Percentiles rank a stretch among this genome's conserved stretches.
These are phyloP conservation scores for Arenaria interpres DNA, from an alignment of 2,113 vertebrate genomes.

Conservation along the genomic window DNA sequence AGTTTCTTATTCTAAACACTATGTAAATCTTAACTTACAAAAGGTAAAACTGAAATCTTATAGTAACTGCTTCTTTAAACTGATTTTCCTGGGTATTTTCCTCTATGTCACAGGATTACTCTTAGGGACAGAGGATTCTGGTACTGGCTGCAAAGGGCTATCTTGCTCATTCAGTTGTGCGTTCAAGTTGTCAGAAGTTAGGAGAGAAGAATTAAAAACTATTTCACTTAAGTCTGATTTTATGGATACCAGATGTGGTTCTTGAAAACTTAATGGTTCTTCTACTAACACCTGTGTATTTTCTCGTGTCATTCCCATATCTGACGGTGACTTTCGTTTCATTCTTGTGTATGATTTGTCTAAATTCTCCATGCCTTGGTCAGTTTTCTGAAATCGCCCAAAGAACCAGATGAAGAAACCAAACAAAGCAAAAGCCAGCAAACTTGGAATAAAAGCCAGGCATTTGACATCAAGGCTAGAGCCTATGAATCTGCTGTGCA, in stretches of 20 bases:
- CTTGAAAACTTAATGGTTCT: conserved; percentile 79
- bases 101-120: conserved; percentile 68
- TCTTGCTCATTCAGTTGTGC: conserved; percentile 73
- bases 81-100: conserved; percentile 18
- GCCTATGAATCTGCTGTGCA: conserved; percentile 91
- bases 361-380: conserved; percentile 89
- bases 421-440: conserved; percentile 92
- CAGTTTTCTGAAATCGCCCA: conserved; percentile 92
- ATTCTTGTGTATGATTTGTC: conserved; percentile 93
- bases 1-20: conserved; percentile 73
- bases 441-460: conserved; percentile 92
- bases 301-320: conserved; percentile 89
- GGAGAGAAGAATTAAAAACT: conserved; percentile 78
- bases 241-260: conserved; percentile 83
- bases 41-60: conserved; percentile 69
- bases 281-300: conserved; percentile 83
- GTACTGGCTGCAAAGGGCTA: conserved; percentile 57
- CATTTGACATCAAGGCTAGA: conserved; percentile 92
- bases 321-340: conserved; percentile 91
- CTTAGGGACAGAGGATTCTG: conserved; percentile 58
- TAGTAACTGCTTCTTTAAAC: conserved; percentile 56
- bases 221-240: conserved; percentile 84
- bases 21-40: conserved; percentile 76
- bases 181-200: conserved; percentile 78
- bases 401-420: conserved; percentile 96